A percentile compares a stretch with the other conserved stretches of the same genome.
These are phyloP conservation scores for Iguana delicatissima DNA, from an alignment of 2,797 vertebrate genomes.

Conservation along the genomic window DNA sequence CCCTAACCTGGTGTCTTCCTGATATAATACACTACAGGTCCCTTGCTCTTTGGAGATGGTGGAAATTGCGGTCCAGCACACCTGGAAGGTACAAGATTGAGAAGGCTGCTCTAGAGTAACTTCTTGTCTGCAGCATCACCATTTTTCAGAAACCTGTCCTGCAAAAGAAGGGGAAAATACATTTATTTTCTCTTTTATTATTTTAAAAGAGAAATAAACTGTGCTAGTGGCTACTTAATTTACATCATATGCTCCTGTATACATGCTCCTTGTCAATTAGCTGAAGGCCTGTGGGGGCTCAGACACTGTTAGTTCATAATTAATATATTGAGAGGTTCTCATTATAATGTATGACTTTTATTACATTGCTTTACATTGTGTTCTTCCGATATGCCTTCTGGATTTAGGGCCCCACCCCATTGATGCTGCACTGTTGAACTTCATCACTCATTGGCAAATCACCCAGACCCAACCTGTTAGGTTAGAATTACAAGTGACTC, in stretches of 20 bases:
- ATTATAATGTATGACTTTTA: slow-evolving; percentile 35
- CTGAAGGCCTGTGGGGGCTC: not conserved
- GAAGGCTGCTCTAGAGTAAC: not conserved
- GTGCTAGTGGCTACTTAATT: not conserved
- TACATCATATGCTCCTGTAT: not conserved
- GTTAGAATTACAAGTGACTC: slow-evolving; percentile 27
- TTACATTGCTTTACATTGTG: slow-evolving; percentile 26
- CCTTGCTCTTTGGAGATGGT: too few species aligned
- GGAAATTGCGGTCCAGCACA: too few species aligned
- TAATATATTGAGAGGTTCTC: slow-evolving; percentile 20
- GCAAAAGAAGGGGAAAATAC: not conserved
- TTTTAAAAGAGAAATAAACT: not conserved
- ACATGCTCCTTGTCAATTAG: not conserved
- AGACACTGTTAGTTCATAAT: slow-evolving; percentile 13
- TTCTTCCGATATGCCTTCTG: slow-evolving; percentile 20
- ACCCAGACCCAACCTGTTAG: slow-evolving; percentile 28
- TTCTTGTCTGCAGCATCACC: not conserved
- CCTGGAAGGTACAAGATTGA: not conserved
- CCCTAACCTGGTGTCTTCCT: too few species aligned
- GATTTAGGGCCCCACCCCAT: slow-evolving; percentile 28
- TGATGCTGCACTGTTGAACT: slow-evolving; percentile 36
- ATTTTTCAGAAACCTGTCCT: not conserved
- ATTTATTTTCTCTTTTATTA: not conserved
- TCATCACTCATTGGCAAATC: slow-evolving; percentile 30
- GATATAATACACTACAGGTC: too few species aligned